Base-by-base conservation (phyloP, 1,140 invertebrate genomes). In the Neodiprion virginianus region DNA sequence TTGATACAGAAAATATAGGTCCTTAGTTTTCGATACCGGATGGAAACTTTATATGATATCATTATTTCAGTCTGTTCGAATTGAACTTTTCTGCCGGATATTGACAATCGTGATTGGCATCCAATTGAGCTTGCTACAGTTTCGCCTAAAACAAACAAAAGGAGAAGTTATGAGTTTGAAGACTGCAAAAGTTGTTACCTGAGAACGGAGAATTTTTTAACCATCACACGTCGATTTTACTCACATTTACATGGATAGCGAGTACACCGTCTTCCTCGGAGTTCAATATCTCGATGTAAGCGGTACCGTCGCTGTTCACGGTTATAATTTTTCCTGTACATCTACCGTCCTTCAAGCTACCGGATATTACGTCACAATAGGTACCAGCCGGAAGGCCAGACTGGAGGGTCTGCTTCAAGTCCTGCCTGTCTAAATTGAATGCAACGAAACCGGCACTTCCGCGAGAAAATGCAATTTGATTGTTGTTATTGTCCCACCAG, bases 311-410 rank as follows among this genome's bases (percentile, higher is more conserved):
- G 23, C 80, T 77, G n/a, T 89, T 90, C 7, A 97, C 95, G 0
- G 78, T 84, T 0, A 96, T 86, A 0, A 86, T 87, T 78, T 93
- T 94, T 17, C 95, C 95, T 1, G 92, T 93, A 79, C 96, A 97
- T 1, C 79, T 75, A 17, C 90, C 92, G 72, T 90, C 87, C 0
- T 86, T 81, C 65, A 92, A 89, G 68, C 86, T 87, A 40, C 96
- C 96, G n/a, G 93, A 93, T 72, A 96, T 95, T 7, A 97, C 90
- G 81, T 97, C 95, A 85, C 96, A 97, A 84, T 97, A 97, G 0
- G 77, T 89, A 5, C 95, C 96, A 77, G 91, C 88, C 0, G 95
- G 91, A 7, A 97, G 85, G 69, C 93, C 93, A 3, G 95, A 96
- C 80, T 90, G 86, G 3, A 93, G 81, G 21, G 71, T 86, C 77